Conservation (phyloP, 2,797 vertebrate species). For the Coluber constrictor region DNA sequence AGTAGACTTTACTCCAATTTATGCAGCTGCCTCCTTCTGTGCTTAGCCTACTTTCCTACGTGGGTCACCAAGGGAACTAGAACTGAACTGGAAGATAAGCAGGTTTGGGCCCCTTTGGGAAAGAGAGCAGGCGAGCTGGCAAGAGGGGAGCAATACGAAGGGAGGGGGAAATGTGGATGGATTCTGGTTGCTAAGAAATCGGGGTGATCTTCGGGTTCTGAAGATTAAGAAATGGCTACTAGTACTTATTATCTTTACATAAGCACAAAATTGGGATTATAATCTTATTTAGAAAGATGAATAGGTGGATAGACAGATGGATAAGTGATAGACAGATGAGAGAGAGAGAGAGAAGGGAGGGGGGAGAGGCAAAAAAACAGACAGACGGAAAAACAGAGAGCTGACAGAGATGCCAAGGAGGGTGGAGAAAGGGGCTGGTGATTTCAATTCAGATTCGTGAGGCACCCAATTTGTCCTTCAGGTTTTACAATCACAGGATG, state of each 20-base stretch:
- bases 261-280: background rate
- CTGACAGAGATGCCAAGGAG: background rate
- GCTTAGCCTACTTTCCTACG: background rate
- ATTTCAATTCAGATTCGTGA: background rate
- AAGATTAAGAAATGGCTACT: background rate
- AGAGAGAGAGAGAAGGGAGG: too few species aligned
- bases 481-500: background rate
- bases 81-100: background rate
- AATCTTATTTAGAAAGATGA: background rate
- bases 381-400: too few species aligned
- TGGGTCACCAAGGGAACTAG: background rate
- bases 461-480: background rate
- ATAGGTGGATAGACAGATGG: background rate
- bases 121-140: background rate
- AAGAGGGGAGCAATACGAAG: background rate
- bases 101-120: background rate
- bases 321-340: background rate
- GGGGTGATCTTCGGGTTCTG: background rate
- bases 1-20: background rate
- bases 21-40: background rate
- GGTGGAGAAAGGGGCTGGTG: background rate
- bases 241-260: background rate
- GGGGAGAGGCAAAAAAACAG: too few species aligned
- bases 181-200: background rate
- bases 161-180: background rate